Evolutionary conservation across 2,113 vertebrate species (phyloP), one percentile per base, ranked within the genome.

Genomic region (Murina feae): DNA sequence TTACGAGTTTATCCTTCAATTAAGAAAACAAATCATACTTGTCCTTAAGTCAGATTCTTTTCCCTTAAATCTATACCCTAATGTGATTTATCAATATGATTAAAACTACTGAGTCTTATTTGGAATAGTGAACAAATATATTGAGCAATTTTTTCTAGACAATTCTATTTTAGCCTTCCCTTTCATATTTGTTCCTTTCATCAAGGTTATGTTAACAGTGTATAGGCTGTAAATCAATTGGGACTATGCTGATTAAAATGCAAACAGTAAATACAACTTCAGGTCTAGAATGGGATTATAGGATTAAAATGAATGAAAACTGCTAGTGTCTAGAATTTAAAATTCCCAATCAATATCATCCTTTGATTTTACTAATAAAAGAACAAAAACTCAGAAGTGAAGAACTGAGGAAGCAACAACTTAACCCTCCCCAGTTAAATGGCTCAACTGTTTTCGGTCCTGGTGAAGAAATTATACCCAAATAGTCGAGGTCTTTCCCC

Each of bases 271-370:
- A 97, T 97, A 97, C 53, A 90, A 97, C 88, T 97, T 98, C 79
- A 94, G 95, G 96, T 98, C 96, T 97, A 89, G 94, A 98, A 98
- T 98, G 93, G 96, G 98, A 98, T 98, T 98, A 98, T 97, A 95
- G 97, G 98, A 98, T 98, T 98, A 98, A 98, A 98, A 97, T 95
- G 97, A 98, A 97, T 95, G 96, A 84, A 97, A 98, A 92, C 1
- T 69, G 88, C 91, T 93, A 90, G 90, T 87, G 80, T 96, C 89
- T 96, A 96, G 96, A 97, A 98, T 97, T 98, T 95, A 96, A 96
- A 98, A 97, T 92, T 97, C 95, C 74, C 90, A 94, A 92, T 98
- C 97, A 96, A 95, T 98, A 97, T 86, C 66, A 82, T 93, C 88
- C 93, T 97, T 92, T 97, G 96, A 97, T 97, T 98, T 97, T 97